Evolutionary conservation across 2,797 vertebrate genomes (phyloP), one percentile per base, ranked within the genome.

Genomic region (Chaunax sp.): DNA sequence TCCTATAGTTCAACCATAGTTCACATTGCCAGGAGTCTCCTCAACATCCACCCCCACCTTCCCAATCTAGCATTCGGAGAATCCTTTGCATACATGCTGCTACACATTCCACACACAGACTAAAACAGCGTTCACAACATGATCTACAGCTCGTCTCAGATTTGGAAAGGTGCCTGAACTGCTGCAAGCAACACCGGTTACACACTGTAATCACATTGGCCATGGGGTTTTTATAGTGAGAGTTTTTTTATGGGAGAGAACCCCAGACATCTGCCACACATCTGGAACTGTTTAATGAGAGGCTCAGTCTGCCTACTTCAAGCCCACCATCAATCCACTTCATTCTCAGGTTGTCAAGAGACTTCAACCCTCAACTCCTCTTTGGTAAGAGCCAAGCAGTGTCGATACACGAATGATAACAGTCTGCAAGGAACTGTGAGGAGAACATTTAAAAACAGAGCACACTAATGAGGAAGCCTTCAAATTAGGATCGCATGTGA

Each of bases 221-320:
- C 49, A 19, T 40, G 50, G 28, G 10, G 5, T 57, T 37, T 53
- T 80, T 60, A 67, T 59, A 49, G 52, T 18, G 38, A 49, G 15
- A 15, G 20, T 40, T 61, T 47, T 56, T 75, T 52, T 13, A 64
- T 68, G 52, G 38, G 47, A 64, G 68, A 77, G 61, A 65, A 64
- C 65, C 61, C 44, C 62, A 35, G 46, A 90, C 91, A 92, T 90
- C 89, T 92, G 88, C 81, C 56, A 65, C 80, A 88, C 88, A 92
- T 93, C 89, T 92, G 91, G 84, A 87, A 64, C 69, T 64, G 64
- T 72, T 84, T 92, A 90, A 91, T 91, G 86, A 91, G 84, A 64
- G 77, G 55, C 70, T 81, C 62, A 58, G 54, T 62, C 85, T 80
- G 64, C 60, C 72, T 44, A 75, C 81, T 65, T 23, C 6, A 20